phyloP scores from a whole-genome alignment of 2,888 invertebrate species.

The Ophion ventricosus region DNA sequence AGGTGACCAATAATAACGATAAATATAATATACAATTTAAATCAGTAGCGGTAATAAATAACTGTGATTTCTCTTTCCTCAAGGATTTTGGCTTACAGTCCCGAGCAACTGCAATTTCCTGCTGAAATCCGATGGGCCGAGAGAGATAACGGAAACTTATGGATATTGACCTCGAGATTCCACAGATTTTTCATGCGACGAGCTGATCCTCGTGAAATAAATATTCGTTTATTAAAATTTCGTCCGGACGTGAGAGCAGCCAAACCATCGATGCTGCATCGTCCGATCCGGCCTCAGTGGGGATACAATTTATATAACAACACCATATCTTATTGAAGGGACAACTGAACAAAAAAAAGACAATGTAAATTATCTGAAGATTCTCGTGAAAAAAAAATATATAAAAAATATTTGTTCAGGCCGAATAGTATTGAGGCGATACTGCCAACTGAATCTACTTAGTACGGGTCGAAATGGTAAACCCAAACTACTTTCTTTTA shows the following conservation, averaged over 20 bases:
- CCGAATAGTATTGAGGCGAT: background rate
- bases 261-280: slow-evolving; percentile 47
- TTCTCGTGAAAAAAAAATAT: background rate
- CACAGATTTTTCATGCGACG: slow-evolving; percentile 91
- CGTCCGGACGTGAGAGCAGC: slow-evolving; percentile 65
- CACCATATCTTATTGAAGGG: slow-evolving; percentile 63
- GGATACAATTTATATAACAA: slow-evolving; percentile 72
- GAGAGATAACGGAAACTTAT: slow-evolving; percentile 89
- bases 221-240: slow-evolving; percentile 89
- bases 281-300: slow-evolving; percentile 46
- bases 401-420: background rate
- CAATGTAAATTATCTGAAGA: background rate
- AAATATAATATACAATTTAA: background rate
- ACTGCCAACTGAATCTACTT: background rate
- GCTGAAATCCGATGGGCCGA: slow-evolving; percentile 90
- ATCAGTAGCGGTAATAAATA: background rate
- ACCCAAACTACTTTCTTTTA: background rate
- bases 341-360: background rate
- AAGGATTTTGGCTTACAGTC: slow-evolving; percentile 90
- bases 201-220: slow-evolving; percentile 88
- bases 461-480: background rate
- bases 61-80: slow-evolving; percentile 31
- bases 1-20: slow-evolving; percentile 83
- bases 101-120: slow-evolving; percentile 90
- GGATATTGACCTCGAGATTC: slow-evolving; percentile 90